Percentiles rank a stretch among this genome's conserved stretches.
These are phyloP conservation scores for Aphodius granarius DNA, from an alignment of 2,888 invertebrate species.

Conservation along the genomic window DNA sequence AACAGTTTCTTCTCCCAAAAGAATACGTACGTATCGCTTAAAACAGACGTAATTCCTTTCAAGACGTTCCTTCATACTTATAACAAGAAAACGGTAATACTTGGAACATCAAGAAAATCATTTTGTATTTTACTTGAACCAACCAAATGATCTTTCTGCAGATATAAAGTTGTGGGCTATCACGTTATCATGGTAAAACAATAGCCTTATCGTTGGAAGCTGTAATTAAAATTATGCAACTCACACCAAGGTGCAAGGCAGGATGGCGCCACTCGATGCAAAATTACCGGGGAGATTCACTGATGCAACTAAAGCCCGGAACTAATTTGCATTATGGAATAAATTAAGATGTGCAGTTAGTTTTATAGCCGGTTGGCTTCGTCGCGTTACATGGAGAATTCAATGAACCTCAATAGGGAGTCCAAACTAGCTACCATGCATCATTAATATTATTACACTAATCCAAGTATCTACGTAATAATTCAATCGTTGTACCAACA, in stretches of 20 bases:
- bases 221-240: constrained; percentile 16
- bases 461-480: background rate
- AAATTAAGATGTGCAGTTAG: constrained; percentile 6
- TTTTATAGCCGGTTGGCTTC: background rate
- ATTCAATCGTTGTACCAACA: background rate
- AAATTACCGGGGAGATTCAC: constrained; percentile 11
- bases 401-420: background rate
- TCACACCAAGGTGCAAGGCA: constrained; percentile 8
- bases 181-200: background rate
- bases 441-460: background rate
- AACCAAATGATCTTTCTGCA: background rate
- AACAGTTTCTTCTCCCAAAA: too few relatives aligned
- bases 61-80: too few relatives aligned
- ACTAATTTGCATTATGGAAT: constrained; percentile 12
- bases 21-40: too few relatives aligned
- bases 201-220: background rate
- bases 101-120: too few relatives aligned
- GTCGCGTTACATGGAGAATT: background rate
- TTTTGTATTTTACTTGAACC: too few relatives aligned
- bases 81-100: too few relatives aligned
- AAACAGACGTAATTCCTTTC: too few relatives aligned
- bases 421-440: background rate
- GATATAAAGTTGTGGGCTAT: background rate
- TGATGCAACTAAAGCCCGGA: background rate
- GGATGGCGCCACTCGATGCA: background rate